These are phyloP conservation scores for Sebastes minor DNA, from an alignment of 2,797 vertebrate species.

Conservation along the genomic window DNA sequence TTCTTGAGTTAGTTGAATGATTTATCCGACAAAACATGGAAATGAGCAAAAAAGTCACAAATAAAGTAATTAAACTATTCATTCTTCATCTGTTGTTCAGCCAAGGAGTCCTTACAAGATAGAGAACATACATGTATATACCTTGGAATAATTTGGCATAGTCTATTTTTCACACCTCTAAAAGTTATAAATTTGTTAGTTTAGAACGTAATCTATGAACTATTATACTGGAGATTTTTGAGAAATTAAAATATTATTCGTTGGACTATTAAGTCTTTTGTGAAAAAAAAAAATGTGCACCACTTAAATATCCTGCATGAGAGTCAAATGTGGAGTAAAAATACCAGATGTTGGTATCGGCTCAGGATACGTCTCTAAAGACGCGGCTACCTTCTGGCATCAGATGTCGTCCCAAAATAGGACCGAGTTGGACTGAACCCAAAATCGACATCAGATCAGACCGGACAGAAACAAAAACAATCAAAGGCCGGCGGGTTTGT, in stretches of 20 bases:
- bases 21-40: background rate
- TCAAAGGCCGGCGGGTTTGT: conserved; percentile 12
- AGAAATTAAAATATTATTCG: no score
- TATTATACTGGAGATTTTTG: no score
- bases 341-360: conserved; percentile 39
- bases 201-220: no score
- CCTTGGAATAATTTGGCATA: no score
- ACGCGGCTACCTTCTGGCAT: conserved; percentile 46
- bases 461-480: conserved; percentile 23
- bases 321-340: conserved; percentile 28
- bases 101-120: no score
- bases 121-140: no score
- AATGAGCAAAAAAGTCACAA: no score
- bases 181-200: no score
- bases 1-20: background rate
- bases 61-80: no score
- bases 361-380: conserved; percentile 44
- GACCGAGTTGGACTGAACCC: conserved; percentile 35
- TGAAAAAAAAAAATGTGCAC: background rate
- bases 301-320: conserved; percentile 25
- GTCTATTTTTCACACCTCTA: no score
- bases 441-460: conserved; percentile 35
- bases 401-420: conserved; percentile 66
- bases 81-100: no score
- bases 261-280: no score